Base-by-base conservation (phyloP, 2,888 invertebrate species). In the Tetragnatha montana region DNA sequence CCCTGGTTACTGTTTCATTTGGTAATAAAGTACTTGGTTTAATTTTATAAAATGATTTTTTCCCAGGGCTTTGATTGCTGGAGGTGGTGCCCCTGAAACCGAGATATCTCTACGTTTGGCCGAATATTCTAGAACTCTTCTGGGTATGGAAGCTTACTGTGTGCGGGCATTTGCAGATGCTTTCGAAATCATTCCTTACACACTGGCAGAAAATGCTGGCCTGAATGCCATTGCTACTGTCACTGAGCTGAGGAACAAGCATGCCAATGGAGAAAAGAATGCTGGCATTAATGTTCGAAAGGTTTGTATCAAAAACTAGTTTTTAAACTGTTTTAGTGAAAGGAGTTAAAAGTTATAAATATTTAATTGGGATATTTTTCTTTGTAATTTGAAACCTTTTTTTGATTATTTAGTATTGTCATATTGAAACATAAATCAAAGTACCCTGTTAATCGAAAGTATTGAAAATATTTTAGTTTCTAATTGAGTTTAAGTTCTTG, bases 1-100 rank as follows among this genome's bases (percentile, higher is more conserved):
- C n/a, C 14, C n/a, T 69, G 69, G 1, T 69, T 69, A n/a, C n/a
- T 69, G 69, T 1, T 4, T 69, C 4, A 14, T 4, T 2, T 17
- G n/a, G 2, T 69, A 69, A 2, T 2, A 35, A 35, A 35, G 4
- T 35, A 35, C 35, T 80, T n/a, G 70, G 49, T 71, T 35, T 35
- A 35, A 35, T 35, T 35, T 35, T 35, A 35, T 4, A 4, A 35
- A 35, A 35, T 35, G 35, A 10, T 51, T 49, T 68, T n/a, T 49
- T 92, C 49, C n/a, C 91, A 95, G 96, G 90, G 97, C 97, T 75
- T 94, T 98, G 92, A 96, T 99, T 93, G 96, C 98, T 84, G 99
- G 99, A 91, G 99, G 99, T 80, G 99, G 99, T 76, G 98, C 99
- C 17, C 98, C 99, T 6, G 99, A 99, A 95, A 98, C 98, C 91